Evolutionary conservation across 1,140 invertebrate genomes (phyloP), one percentile per base, ranked within the genome.

Genomic region (Psix sp.): DNA sequence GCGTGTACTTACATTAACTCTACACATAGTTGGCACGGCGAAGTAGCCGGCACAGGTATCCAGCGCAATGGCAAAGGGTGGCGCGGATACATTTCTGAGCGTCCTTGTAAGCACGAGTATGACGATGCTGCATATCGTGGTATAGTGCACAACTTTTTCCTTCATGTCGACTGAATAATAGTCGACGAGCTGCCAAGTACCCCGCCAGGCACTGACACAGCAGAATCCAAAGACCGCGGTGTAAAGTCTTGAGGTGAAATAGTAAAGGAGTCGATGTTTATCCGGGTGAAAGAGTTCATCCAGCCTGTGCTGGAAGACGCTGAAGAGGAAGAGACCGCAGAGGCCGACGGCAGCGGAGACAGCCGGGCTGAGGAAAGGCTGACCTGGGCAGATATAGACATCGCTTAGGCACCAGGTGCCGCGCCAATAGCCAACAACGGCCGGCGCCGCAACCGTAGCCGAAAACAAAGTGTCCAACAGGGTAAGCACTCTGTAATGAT

Each of bases 121-220:
- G 11, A 93, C 79, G 15, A 93, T 80, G 0, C 93, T 90, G 2
- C 92, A 88, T 1, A 88, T 78, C 0, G 91, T 91, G 0, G 91
- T 91, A 1, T 59, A 68, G 13, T 51, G 33, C 1, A 59, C 14
- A 5, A 59, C 54, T n/a, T 43, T 59, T 24, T 68, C 65, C 33
- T 51, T 68, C 36, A 59, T 45, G 16, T 68, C 54, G 9, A 4
- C 1, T 4, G 92, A 93, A 76, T 92, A 91, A 60, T 90, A 84
- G 78, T 95, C 93, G 76, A 95, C 87, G 3, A 93, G 84, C 49
- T 90, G 85, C 94, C 94, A 96, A 5, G 92, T 90, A 0, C 94
- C 94, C 0, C 94, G 89, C 94, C 94, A 96, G 16, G 93, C 92
- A 77, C 94, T 95, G 5, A 95, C 94, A 78, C 94, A 95, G 24